Base-by-base conservation (phyloP, 2,797 vertebrate species). In the Semaprochilodus insignis region DNA sequence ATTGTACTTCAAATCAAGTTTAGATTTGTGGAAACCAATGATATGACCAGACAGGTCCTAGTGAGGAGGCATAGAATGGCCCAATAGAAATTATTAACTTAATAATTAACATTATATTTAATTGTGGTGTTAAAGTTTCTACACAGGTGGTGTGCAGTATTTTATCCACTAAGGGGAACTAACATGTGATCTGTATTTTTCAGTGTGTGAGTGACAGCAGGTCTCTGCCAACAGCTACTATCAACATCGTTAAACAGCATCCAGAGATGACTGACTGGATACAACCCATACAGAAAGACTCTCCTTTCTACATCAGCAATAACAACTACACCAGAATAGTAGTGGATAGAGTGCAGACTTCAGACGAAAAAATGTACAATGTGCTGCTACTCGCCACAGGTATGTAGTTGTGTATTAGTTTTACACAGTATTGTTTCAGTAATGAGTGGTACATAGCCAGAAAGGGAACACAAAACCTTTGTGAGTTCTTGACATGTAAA, bases 181-280 rank as follows among this genome's bases (percentile, higher is more conserved):
- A 59, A 48, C 21, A 59, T 13, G 1, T 10, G 54, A 7, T 17
- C 66, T 73, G 23, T 52, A 1, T 88, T 0, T 86, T 91, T 87
- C 85, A 95, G 95, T 95, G 95, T 88, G 89, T 91, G 1, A 60
- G 31, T 66, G 83, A 94, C 89, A 95, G 94, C 88, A 90, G 8
- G 59, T 52, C 0, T 36, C 78, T 95, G 21, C 89, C 93, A 0
- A 31, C 27, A 15, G 1, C 13, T 27, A 94, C 92, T 0, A 25
- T 96, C 17, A 89, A 15, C 2, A 3, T 94, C 0, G 85, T 95
- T 34, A 94, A 88, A 82, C 84, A 94, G 48, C 52, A 95, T 69
- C 89, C 94, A 0, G 94, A 96, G 87, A 95, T 96, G 93, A 87
- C 57, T 0, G 83, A 92, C 44, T 94, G 94, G 93, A 90, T 95